Evolutionary conservation across 30 jellyfish, hydroid and myxozoan species (phyloP).

Genomic region (Chironex yamaguchii): DNA sequence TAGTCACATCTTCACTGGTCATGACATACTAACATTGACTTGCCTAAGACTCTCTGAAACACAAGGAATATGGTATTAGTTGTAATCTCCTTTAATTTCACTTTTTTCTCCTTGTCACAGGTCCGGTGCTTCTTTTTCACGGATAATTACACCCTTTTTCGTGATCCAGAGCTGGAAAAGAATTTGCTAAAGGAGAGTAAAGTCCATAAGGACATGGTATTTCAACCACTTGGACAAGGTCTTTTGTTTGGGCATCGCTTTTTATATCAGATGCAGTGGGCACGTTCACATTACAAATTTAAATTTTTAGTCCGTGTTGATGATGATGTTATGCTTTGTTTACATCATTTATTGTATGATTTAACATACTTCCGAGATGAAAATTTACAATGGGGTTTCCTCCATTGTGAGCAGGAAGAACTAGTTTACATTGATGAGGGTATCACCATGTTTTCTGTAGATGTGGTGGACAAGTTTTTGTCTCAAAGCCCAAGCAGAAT

Average conservation of each 20-base stretch:
- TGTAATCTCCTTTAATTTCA: too few species aligned
- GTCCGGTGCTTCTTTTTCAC: constrained; percentile 77
- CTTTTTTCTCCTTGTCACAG: too few species aligned
- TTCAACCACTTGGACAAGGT: constrained; percentile 75
- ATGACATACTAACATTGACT: too few species aligned
- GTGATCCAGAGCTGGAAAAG: background rate
- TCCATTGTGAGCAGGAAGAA: constrained; percentile 55
- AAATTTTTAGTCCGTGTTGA: constrained; percentile 74
- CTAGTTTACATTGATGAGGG: constrained; percentile 78
- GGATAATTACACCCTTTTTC: constrained; percentile 50
- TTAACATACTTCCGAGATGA: constrained; percentile 20
- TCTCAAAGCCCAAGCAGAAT: constrained; percentile 79
- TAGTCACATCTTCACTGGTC: too few species aligned
- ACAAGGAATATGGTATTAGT: too few species aligned
- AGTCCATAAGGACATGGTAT: constrained; percentile 55
- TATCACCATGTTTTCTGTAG: constrained; percentile 69
- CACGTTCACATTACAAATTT: constrained; percentile 64
- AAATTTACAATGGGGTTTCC: constrained; percentile 67
- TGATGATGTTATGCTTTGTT: constrained; percentile 75
- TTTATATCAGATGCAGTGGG: constrained; percentile 80
- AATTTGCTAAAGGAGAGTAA: constrained; percentile 42
- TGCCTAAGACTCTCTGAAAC: too few species aligned
- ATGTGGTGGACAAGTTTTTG: constrained; percentile 61
- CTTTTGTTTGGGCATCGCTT: constrained; percentile 73
- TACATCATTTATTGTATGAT: constrained; percentile 68